Conservation (phyloP, 2,888 invertebrate genomes). For the Lepidocyrtinus sp. region DNA sequence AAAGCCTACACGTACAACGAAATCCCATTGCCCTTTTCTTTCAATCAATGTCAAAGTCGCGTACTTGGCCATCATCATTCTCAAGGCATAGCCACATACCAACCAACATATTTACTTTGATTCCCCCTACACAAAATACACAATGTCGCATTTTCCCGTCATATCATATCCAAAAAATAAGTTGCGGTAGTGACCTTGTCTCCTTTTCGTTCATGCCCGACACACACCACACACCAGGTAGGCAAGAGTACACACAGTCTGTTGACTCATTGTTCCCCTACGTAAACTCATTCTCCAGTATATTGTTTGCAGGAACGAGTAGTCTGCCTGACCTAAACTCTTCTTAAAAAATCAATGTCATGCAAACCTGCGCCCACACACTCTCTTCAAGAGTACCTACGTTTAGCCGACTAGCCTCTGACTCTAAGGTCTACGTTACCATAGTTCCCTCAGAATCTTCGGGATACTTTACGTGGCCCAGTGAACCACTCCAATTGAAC, state of each 20-base stretch:
- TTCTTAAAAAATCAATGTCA: too few species aligned
- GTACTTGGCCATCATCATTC: not conserved
- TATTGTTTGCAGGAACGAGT: not conserved
- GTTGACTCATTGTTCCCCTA: conserved; percentile 14
- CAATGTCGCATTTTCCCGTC: not conserved
- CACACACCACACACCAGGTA: too few species aligned
- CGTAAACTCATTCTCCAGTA: not conserved
- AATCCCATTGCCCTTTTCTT: conserved; percentile 27
- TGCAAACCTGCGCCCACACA: too few species aligned
- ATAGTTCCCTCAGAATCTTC: too few species aligned
- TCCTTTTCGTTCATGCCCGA: too few species aligned
- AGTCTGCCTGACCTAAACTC: not conserved
- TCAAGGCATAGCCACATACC: not conserved
- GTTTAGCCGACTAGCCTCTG: too few species aligned
- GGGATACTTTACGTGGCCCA: too few species aligned
- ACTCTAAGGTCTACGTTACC: too few species aligned
- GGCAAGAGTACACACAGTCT: not conserved
- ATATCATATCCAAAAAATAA: not conserved
- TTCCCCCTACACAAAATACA: not conserved
- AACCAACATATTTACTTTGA: not conserved
- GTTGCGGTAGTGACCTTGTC: conserved; percentile 9
- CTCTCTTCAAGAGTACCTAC: too few species aligned
- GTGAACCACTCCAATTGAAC: too few species aligned
- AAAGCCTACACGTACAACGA: not conserved
- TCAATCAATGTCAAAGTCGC: conserved; percentile 35